Evolutionary conservation across 1,140 invertebrate genomes (phyloP), one percentile per base, ranked within the genome.

Genomic region (Procambarus clarkii): DNA sequence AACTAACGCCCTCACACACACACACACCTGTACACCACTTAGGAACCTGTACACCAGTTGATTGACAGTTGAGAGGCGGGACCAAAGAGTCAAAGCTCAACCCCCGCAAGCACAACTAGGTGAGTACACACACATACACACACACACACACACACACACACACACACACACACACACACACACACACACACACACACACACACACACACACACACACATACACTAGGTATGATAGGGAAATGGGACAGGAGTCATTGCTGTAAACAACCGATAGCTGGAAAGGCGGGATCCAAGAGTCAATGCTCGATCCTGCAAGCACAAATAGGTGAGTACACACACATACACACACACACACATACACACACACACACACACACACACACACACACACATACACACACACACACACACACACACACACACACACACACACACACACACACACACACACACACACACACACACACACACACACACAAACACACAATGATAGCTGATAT

Each of bases 121-220:
- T 54, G 50, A 54, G 50, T 54, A 54, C 50, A 54, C 50, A 5
- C 4, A 74, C 71, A 74, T 4, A 3, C 71, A 3, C 71, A 44
- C 71, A 74, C 71, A 74, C 71, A 5, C 4, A 74, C 71, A 74
- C 71, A 74, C 71, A 74, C 71, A 74, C 71, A 74, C 71, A 74
- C 71, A 5, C 4, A 74, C 71, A 74, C 71, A 74, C 71, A 74
- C 71, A 74, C 71, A 74, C 71, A 74, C 71, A 5, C 4, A 74
- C 71, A 74, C 71, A 74, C 71, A 74, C 71, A 74, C 71, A 74
- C 71, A 74, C 71, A 74, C 71, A 5, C 4, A 74, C 71, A 74
- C 71, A 74, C 71, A 74, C 71, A 74, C 71, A 74, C 71, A 5
- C 4, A 54, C 50, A 54, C 50, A 54, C 50, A 54, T 9, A 54